These are phyloP conservation scores for Nomada hirtipes DNA, from an alignment of 2,888 invertebrate species.

Conservation along the genomic window DNA sequence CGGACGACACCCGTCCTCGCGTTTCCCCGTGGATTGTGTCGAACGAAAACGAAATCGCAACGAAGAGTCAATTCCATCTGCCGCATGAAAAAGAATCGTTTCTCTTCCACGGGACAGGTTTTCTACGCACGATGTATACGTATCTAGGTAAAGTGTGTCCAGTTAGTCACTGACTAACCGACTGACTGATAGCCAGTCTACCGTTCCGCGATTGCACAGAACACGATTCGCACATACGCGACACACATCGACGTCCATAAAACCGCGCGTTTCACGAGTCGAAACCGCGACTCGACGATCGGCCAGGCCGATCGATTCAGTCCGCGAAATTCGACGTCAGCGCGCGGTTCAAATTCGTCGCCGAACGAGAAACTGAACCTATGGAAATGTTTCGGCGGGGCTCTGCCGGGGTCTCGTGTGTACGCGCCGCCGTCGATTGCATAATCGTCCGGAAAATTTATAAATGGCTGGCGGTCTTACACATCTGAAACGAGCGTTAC, in stretches of 20 bases:
- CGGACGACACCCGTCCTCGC: too few species aligned
- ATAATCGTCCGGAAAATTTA: slow-evolving; percentile 67
- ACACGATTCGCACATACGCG: not conserved
- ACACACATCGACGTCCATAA: not conserved
- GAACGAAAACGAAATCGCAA: too few species aligned
- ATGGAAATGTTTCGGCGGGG: slow-evolving; percentile 9
- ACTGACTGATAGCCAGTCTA: too few species aligned
- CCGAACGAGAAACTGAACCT: slow-evolving; percentile 2
- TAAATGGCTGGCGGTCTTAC: slow-evolving; percentile 56
- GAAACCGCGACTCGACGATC: slow-evolving; percentile 7
- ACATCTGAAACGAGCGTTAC: slow-evolving; percentile 55
- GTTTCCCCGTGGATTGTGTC: too few species aligned
- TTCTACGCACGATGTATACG: too few species aligned
- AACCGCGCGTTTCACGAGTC: not conserved
- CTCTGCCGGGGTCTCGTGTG: slow-evolving; percentile 15
- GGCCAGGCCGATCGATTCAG: not conserved
- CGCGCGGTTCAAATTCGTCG: slow-evolving; percentile 44
- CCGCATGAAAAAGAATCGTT: too few species aligned
- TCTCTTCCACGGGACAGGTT: too few species aligned
- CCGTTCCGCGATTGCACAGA: slow-evolving; percentile 5
- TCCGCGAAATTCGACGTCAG: slow-evolving; percentile 27
- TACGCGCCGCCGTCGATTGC: slow-evolving; percentile 38
- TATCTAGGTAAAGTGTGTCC: too few species aligned
- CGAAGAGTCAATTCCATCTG: too few species aligned
- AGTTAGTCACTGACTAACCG: slow-evolving; percentile 13